Evolutionary conservation across 2,888 invertebrate genomes (phyloP).

Genomic region (Congeria kusceri): DNA sequence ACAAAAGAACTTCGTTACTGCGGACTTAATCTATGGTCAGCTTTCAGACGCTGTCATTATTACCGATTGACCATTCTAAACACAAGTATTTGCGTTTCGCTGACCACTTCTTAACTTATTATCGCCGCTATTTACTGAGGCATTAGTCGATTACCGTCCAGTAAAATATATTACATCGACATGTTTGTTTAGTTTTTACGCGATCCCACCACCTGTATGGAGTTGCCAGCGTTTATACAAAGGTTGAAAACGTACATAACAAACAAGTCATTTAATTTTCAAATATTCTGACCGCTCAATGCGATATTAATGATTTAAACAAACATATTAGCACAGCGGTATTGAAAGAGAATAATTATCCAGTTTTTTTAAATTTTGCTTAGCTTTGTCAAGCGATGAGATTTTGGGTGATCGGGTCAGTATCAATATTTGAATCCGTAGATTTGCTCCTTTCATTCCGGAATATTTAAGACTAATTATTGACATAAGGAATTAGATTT

Average conservation of each 20-base stretch:
- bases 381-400: slow-evolving; percentile 28
- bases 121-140: slow-evolving; percentile 43
- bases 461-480: slow-evolving; percentile 33
- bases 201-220: slow-evolving; percentile 23
- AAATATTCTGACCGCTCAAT: slow-evolving; percentile 21
- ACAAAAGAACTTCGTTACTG: neutral
- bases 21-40: too few species aligned
- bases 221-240: slow-evolving; percentile 11
- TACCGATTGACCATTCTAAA: slow-evolving; percentile 9
- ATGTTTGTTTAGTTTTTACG: slow-evolving; percentile 32
- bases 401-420: slow-evolving; percentile 31
- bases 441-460: slow-evolving; percentile 36
- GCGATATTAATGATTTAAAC: slow-evolving; percentile 18
- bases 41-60: neutral
- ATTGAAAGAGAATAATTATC: slow-evolving; percentile 15
- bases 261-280: slow-evolving; percentile 31
- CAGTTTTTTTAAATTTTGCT: slow-evolving; percentile 7
- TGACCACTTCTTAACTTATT: slow-evolving; percentile 17
- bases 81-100: slow-evolving; percentile 24
- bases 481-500: slow-evolving; percentile 22
- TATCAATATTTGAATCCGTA: slow-evolving; percentile 54
- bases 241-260: slow-evolving; percentile 23
- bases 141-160: slow-evolving; percentile 48
- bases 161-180: slow-evolving; percentile 59
- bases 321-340: slow-evolving; percentile 8